These are phyloP conservation scores for Alsophila aescularia DNA, from an alignment of 2,888 invertebrate genomes.

Conservation along the genomic window DNA sequence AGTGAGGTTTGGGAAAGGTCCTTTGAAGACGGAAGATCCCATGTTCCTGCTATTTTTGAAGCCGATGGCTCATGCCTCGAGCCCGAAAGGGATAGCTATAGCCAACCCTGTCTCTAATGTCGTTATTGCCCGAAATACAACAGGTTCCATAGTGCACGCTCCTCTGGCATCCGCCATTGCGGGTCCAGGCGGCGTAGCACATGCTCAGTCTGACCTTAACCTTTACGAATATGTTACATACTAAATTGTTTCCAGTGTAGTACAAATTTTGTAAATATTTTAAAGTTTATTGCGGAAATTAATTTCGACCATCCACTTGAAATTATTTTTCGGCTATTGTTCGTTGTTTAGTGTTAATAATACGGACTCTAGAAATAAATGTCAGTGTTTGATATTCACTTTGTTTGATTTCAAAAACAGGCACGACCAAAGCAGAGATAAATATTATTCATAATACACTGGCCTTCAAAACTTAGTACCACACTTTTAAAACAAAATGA, in stretches of 20 bases:
- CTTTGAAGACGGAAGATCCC: conserved; percentile 46
- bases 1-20: conserved; percentile 54
- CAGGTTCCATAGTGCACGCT: conserved; percentile 86
- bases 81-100: conserved; percentile 87
- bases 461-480: too few species aligned
- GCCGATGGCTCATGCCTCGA: conserved; percentile 87
- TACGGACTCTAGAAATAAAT: conserved; percentile 1
- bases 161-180: conserved; percentile 89
- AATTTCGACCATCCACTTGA: conserved; percentile 71
- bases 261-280: conserved; percentile 20
- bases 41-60: conserved; percentile 74
- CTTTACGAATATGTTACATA: conserved; percentile 70
- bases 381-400: not conserved
- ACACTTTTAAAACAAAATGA: too few species aligned
- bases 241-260: conserved; percentile 38
- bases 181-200: conserved; percentile 90
- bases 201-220: conserved; percentile 89
- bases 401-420: conserved; percentile 3
- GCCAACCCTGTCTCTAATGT: conserved; percentile 89
- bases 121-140: conserved; percentile 84
- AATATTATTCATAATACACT: not conserved
- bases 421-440: not conserved
- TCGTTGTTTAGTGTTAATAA: not conserved
- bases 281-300: conserved; percentile 52
- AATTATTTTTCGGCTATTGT: conserved; percentile 62